These are phyloP conservation scores for Rhinichthys klamathensis DNA, from an alignment of 2,113 vertebrate species.

Conservation along the genomic window DNA sequence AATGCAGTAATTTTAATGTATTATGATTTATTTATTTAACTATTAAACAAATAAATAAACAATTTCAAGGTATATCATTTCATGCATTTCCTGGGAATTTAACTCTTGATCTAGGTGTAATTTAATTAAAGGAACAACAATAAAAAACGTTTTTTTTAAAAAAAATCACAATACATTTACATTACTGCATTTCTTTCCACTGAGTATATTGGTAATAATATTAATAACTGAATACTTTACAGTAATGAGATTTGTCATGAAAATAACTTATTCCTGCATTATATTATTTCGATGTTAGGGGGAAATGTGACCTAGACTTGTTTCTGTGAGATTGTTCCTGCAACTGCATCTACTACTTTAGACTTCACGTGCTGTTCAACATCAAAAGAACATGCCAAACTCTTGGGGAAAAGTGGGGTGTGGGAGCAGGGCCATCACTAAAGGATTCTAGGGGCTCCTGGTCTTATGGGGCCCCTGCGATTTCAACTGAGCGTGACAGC, in stretches of 20 bases:
- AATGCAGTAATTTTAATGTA: background rate
- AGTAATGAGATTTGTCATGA: background rate
- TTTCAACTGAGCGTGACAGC: too few relatives aligned
- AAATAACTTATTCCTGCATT: background rate
- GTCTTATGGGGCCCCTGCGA: too few relatives aligned
- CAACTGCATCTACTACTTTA: background rate
- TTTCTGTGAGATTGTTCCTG: background rate
- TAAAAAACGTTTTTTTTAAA: background rate
- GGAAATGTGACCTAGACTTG: background rate
- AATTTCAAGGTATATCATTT: too few relatives aligned
- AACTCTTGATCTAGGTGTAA: background rate
- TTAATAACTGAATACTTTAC: background rate
- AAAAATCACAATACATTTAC: background rate
- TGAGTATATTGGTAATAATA: too few relatives aligned
- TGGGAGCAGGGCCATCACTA: too few relatives aligned
- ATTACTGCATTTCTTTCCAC: background rate
- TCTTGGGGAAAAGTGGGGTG: background rate
- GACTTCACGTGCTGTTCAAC: background rate
- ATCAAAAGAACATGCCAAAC: constrained; percentile 37
- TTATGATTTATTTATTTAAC: too few relatives aligned
- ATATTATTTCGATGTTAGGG: background rate
- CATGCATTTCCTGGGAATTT: too few relatives aligned
- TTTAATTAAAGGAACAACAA: background rate
- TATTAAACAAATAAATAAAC: too few relatives aligned
- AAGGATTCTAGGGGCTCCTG: too few relatives aligned